Evolutionary conservation across 2,888 invertebrate species (phyloP).

Genomic region (Leptogaster cylindrica): DNA sequence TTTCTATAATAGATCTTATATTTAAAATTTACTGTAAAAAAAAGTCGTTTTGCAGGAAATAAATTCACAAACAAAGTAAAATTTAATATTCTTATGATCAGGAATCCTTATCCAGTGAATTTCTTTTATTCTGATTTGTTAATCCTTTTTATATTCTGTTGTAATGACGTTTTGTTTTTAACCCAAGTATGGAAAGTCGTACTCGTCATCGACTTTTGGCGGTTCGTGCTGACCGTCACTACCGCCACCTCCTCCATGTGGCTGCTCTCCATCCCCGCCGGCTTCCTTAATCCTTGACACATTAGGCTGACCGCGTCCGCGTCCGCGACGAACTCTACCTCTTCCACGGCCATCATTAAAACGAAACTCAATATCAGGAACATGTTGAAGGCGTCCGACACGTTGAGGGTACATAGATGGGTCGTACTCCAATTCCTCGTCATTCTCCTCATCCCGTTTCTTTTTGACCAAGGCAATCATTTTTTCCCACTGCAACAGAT

Average conservation of each 20-base stretch:
- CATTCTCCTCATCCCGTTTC: slow-evolving; percentile 75
- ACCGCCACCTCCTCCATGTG: slow-evolving; percentile 35
- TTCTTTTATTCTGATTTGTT: background rate
- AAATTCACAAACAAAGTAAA: too few relatives aligned
- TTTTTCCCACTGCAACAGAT: slow-evolving; percentile 90
- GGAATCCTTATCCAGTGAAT: too few relatives aligned
- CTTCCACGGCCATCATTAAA: slow-evolving; percentile 82
- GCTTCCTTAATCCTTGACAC: slow-evolving; percentile 64
- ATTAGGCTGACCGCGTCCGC: too few relatives aligned
- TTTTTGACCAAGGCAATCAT: slow-evolving; percentile 81
- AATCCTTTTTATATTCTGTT: slow-evolving; percentile 16
- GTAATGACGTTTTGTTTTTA: slow-evolving; percentile 61
- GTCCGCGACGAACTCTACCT: slow-evolving; percentile 69
- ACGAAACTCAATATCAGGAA: slow-evolving; percentile 86
- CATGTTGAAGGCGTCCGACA: slow-evolving; percentile 83
- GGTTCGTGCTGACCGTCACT: slow-evolving; percentile 63
- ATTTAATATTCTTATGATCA: too few relatives aligned
- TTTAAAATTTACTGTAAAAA: too few relatives aligned
- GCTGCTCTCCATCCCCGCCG: slow-evolving; percentile 45
- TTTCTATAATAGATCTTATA: too few relatives aligned
- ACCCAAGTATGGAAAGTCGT: slow-evolving; percentile 93
- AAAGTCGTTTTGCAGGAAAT: too few relatives aligned
- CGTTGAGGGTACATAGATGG: slow-evolving; percentile 83
- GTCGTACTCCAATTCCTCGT: slow-evolving; percentile 75
- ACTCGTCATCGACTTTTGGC: slow-evolving; percentile 94